Evolutionary conservation across 2,113 vertebrate genomes (phyloP), one percentile per base, ranked within the genome.

Genomic region (Dipodomys stephensi): DNA sequence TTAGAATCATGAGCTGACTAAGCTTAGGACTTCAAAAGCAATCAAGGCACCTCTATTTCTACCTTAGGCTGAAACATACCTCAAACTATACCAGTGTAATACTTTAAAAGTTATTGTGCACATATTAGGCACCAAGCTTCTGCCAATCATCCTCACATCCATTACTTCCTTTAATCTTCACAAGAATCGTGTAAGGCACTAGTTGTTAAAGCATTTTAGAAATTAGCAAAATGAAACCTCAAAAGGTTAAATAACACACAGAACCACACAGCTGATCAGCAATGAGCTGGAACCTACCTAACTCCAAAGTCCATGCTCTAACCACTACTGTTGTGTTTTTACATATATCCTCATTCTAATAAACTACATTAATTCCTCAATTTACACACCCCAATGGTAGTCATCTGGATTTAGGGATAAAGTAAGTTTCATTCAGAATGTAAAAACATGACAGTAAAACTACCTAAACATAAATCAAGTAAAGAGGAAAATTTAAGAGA

Each of bases 361-460:
- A 18, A 49, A 49, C 53, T 57, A 57, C 15, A 57, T 57, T 18
- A 4, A 57, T 57, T 57, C 53, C 15, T 57, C 15, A 57, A 15
- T 57, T 57, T 57, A 57, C 15, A 18, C 53, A 18, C 53, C 12
- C 18, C 53, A 57, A 19, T 57, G 15, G 13, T 57, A 57, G 15
- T 57, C 53, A 57, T 57, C 15, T 57, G 53, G 53, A 57, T 57
- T 57, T 57, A 57, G 53, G 53, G 15, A 13, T 18, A 57, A 57
- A 57, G 53, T 16, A 10, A 85, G 16, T 16, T 64, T 91, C 49
- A 83, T 89, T 18, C 32, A 87, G 28, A 89, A 76, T 76, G 88
- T 83, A 25, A 91, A 95, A 93, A 83, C 27, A 93, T 77, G 22
- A 92, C 5, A 88, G n/a, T 46, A 95, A 95, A 95, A 83, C 76